Conservation (phyloP, 2,113 vertebrate species). For the Psilopogon haemacephalus region DNA sequence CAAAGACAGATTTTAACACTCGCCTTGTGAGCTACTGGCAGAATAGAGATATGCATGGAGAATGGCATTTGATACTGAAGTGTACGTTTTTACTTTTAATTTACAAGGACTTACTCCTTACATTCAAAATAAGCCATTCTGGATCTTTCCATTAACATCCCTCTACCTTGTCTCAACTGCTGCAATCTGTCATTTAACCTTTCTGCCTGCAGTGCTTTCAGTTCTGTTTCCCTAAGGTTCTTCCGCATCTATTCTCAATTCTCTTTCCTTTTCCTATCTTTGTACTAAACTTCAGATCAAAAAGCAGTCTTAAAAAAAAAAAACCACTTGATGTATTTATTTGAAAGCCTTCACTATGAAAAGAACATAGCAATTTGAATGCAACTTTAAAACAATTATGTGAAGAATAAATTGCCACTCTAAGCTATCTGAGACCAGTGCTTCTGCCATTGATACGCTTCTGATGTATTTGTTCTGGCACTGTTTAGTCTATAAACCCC, state of each 20-base stretch:
- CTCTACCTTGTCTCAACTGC: not conserved
- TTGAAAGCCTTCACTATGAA: not conserved
- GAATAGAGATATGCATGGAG: not conserved
- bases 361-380: not conserved
- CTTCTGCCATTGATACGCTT: fast-evolving
- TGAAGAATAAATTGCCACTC: not conserved
- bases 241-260: fast-evolving
- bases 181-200: not conserved
- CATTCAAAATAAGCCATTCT: not conserved
- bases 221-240: not conserved
- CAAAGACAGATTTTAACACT: not conserved
- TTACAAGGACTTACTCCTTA: not conserved
- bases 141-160: not conserved
- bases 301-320: not conserved
- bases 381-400: not conserved
- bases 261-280: not conserved
- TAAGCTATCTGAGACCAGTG: not conserved
- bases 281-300: not conserved
- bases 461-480: not conserved
- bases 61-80: not conserved
- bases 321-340: not conserved
- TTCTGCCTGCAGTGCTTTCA: not conserved
- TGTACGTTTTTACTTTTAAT: not conserved
- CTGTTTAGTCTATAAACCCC: not conserved
- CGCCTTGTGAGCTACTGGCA: not conserved